Evolutionary conservation across 1,140 invertebrate genomes (phyloP), one percentile per base, ranked within the genome.

Genomic region (Drosophila saltans): DNA sequence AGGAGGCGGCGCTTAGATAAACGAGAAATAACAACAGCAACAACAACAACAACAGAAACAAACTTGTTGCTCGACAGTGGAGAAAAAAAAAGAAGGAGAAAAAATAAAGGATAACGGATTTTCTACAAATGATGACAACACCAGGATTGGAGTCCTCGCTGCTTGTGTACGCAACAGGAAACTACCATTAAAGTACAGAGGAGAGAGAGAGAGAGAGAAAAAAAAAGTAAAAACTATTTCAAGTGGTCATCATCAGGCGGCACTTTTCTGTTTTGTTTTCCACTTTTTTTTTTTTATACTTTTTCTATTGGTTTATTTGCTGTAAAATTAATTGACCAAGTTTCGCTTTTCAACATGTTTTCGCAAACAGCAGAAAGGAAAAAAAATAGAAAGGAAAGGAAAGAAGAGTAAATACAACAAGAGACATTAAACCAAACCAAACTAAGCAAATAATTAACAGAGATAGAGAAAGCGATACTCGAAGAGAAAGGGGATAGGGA

Each of bases 321-420:
- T 24, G 16, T 16, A 62, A 68, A 85, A 81, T 86, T 86, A 88
- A 88, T 88, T 80, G 80, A 77, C 66, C 72, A 82, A 86, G 76
- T 86, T 78, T 77, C 63, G 69, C 58, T 74, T 72, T 80, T 63
- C 63, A 75, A 66, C 67, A 76, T 52, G 30, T 40, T 56, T 24
- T 59, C 21, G 33, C 56, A 36, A 36, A 30, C 4, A 30, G 4
- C 2, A 30, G 4, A 30, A 30, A 30, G 16, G 16, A 16, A 36
- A 5, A 36, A 36, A 59, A 66, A 66, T 36, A 41, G 28, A 6
- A 56, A 21, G 4, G 28, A 30, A 30, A 30, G 4, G 28, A 30
- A 36, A 36, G 6, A 36, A 36, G 33, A 36, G 33, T 36, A 36
- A 36, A 36, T 36, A 36, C 33, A 36, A 36, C 33, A 36, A 36